A percentile compares a stretch with the other conserved stretches of the same genome.
Evolutionary conservation across 2,888 invertebrate species (phyloP).

Genomic region (Augochlorella aurata): DNA sequence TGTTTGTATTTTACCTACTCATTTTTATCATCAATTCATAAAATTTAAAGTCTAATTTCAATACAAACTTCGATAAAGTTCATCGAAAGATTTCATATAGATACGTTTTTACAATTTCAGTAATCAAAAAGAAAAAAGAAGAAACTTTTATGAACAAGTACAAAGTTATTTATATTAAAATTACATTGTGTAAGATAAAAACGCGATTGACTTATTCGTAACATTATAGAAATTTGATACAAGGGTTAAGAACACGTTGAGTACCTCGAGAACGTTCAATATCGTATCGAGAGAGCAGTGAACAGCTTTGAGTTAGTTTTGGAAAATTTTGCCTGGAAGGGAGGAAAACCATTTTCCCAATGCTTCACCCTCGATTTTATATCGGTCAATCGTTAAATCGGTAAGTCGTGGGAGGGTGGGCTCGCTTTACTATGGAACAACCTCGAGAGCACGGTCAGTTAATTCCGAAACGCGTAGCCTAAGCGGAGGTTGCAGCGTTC

Average conservation of each 20-base stretch:
- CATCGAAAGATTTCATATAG: no score
- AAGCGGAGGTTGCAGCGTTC: conserved; percentile 23
- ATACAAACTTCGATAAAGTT: no score
- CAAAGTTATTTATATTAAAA: no score
- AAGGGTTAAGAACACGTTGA: not conserved
- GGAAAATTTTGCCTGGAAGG: not conserved
- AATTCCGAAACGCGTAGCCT: conserved; percentile 57
- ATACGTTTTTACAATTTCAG: no score
- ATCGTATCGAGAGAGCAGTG: not conserved
- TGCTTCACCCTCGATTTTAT: conserved; percentile 27
- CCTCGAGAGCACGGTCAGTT: conserved; percentile 67
- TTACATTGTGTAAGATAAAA: no score
- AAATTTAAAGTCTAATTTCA: no score
- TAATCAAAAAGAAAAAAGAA: no score
- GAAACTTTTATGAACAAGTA: no score
- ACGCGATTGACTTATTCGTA: no score
- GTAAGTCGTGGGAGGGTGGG: conserved; percentile 35
- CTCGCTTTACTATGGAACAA: conserved; percentile 65
- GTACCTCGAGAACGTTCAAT: not conserved
- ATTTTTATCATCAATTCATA: no score
- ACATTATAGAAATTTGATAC: no score
- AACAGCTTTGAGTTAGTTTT: not conserved
- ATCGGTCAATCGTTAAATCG: conserved; percentile 51
- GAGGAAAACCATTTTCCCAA: not conserved
- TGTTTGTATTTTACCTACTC: no score